Base-by-base conservation (phyloP, 2,888 invertebrate species). In the Brenthis hecate region DNA sequence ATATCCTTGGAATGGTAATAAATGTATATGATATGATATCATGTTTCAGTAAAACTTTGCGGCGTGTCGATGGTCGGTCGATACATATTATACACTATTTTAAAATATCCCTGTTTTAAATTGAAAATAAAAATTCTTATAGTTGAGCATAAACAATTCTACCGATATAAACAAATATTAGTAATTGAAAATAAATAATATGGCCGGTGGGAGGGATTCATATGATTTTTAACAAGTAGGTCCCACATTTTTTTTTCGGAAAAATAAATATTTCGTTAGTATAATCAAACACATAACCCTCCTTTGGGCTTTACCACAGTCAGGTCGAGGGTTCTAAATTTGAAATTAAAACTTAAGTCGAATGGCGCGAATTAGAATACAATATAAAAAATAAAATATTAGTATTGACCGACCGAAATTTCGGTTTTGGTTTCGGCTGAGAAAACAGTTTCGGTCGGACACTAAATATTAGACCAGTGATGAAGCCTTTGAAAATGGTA, bases 91-190 rank as follows among this genome's bases (percentile, higher is more conserved):
- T 28, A 47, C n/a, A 60, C 56, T 43, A 13, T 4, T 60, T 50
- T 14, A 48, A n/a, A 60, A 60, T n/a, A 48, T 58, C n/a, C 58
- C 28, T 48, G 57, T 57, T 57, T 47, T 23, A 16, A 19, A 16
- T 6, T 19, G 13, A 5, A 61, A 62, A 36, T 13, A 62, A 32
- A 36, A 13, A 36, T 16, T 62, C 51, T 51, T 47, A 43, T 19
- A 56, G 36, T 65, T 48, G 65, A 65, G 48, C 47, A 58, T 53
- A 60, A 54, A 56, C 36, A 43, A 43, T 43, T 43, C 11, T 43
- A 43, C 11, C 3, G 36, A 43, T 43, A 11, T 11, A 43, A 43
- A 43, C 36, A 11, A 43, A 43, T 11, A 43, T 43, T 8, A 43
- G 36, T 11, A 60, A 50, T 60, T 36, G 0, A 56, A 56, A 56